Evolutionary conservation across 2,888 invertebrate species (phyloP), one percentile per base, ranked within the genome.

Genomic region (Lottia scabra): DNA sequence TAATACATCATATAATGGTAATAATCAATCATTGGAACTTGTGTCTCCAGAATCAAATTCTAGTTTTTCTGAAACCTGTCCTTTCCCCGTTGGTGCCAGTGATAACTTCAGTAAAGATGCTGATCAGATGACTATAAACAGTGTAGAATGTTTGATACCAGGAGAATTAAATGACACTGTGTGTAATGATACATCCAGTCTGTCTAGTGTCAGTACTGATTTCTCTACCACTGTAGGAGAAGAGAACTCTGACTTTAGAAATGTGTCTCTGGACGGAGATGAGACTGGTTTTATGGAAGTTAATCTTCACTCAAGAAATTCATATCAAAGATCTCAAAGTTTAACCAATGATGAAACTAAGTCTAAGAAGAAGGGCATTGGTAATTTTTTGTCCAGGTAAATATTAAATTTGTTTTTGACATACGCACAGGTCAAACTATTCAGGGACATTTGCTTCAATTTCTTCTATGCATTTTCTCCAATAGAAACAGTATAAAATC

Each of bases 171-270:
- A 78, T 73, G 84, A 82, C 73, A 68, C 82, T 73, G 78, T 81
- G 48, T 84, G 82, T 71, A 83, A 81, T 71, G 85, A 85, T 79
- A 82, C 83, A 64, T 85, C 87, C 62, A 87, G 87, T 83, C 80
- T 87, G 71, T 87, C 87, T 45, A 87, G 87, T 80, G 71, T 87
- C 30, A 87, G 87, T 72, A 87, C 86, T 46, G 87, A 86, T 67
- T 84, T 87, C 72, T 87, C 86, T 38, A 84, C 84, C 6, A 85
- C 86, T 19, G 71, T 82, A 15, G 82, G 81, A 67, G 87, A 86
- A 46, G 83, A 83, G 30, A 75, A 73, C 27, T 77, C 76, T 23
- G 84, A 84, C 44, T 78, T 80, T 13, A 81, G 78, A 48, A 81
- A 80, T 63, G 75, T 80, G 66, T 79, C 80, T 48, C 80, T 80